Conservation (phyloP, 2,797 vertebrate species). For the Myiothlypis coronata region DNA sequence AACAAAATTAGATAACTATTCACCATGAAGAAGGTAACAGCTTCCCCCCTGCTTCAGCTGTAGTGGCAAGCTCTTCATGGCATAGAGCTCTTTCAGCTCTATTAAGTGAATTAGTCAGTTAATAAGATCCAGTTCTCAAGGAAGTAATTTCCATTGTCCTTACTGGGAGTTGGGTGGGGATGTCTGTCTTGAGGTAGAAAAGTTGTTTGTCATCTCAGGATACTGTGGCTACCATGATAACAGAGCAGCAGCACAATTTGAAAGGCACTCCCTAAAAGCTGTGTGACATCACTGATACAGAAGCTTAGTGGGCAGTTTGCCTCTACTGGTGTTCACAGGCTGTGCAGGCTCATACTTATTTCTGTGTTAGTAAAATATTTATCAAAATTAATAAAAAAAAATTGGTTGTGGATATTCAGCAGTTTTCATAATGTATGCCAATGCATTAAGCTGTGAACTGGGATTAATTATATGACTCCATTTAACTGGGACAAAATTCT, state of each 20-base stretch:
- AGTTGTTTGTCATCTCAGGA: slow-evolving; percentile 43
- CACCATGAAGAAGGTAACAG: not conserved
- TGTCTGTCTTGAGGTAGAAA: slow-evolving; percentile 38
- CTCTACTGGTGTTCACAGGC: not conserved
- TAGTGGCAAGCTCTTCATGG: not conserved
- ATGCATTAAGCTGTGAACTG: slow-evolving; percentile 7
- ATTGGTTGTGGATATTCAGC: not conserved
- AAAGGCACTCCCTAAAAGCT: slow-evolving; percentile 47
- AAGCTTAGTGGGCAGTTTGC: not conserved
- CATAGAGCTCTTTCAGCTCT: not conserved
- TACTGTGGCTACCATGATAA: slow-evolving; percentile 44
- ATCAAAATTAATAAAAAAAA: not conserved
- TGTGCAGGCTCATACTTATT: not conserved
- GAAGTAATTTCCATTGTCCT: slow-evolving; percentile 34
- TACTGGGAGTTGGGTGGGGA: slow-evolving; percentile 12
- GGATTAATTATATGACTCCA: not conserved
- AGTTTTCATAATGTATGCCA: slow-evolving; percentile 13
- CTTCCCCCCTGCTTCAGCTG: not conserved
- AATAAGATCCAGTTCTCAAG: slow-evolving; percentile 1
- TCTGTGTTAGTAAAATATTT: not conserved
- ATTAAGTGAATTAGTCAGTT: not conserved
- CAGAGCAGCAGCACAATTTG: slow-evolving; percentile 5
- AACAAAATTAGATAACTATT: not conserved
- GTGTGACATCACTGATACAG: not conserved
- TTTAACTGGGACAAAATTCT: not conserved